phyloP scores from a whole-genome alignment of 2,888 invertebrate genomes.

The Acanthopleura granulata region DNA sequence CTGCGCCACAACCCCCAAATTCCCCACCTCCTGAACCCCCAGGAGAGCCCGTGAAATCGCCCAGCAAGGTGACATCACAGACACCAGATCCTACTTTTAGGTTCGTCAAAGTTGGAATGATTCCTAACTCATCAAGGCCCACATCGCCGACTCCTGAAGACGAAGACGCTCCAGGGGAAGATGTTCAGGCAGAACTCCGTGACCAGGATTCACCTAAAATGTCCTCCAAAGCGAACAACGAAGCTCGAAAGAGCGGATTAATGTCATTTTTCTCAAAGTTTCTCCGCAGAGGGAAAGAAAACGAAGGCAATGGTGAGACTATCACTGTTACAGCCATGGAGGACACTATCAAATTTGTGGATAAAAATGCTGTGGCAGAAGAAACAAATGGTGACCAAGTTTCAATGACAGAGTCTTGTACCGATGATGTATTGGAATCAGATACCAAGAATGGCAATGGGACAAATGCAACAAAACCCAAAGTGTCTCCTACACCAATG shows the following conservation, averaged over 20 bases:
- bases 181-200: neutral
- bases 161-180: neutral
- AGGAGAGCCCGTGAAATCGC: conserved; percentile 27
- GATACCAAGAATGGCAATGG: neutral
- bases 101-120: conserved; percentile 17
- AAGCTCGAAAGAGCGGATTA: conserved; percentile 41
- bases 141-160: neutral
- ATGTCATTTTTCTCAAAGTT: conserved; percentile 55
- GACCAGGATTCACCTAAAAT: conserved; percentile 3
- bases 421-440: neutral
- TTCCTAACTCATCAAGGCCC: conserved; percentile 26
- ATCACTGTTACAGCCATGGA: conserved; percentile 8
- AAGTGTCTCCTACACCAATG: neutral
- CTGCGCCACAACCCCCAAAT: conserved; percentile 51
- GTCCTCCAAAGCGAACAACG: conserved; percentile 3
- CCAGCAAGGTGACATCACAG: conserved; percentile 22
- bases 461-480: neutral
- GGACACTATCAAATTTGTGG: conserved; percentile 7
- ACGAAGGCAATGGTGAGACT: conserved; percentile 16
- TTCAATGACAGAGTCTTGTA: neutral
- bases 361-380: conserved; percentile 1
- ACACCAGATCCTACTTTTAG: conserved; percentile 18
- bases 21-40: conserved; percentile 47
- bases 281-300: conserved; percentile 45
- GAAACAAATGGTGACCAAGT: neutral